phyloP scores from a whole-genome alignment of 2,113 vertebrate species.

The Bubo bubo region DNA sequence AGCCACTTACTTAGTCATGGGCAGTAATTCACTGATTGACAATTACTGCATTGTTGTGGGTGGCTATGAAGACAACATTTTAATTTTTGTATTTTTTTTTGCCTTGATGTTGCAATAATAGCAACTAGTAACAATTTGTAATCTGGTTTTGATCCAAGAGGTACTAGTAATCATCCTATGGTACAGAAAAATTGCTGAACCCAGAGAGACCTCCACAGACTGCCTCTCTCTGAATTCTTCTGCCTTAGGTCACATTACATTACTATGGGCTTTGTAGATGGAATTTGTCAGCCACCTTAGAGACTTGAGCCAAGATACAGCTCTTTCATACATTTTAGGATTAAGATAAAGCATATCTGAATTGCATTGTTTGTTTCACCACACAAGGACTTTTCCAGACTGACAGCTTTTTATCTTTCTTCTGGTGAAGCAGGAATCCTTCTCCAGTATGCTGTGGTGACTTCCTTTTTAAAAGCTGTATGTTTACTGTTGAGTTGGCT shows the following conservation, averaged over 20 bases:
- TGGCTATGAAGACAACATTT: not conserved
- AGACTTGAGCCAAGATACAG: not conserved
- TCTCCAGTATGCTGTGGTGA: not conserved
- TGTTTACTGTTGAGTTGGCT: not conserved
- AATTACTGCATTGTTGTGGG: not conserved
- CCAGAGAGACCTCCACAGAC: not conserved
- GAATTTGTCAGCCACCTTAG: not conserved
- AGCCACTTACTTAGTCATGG: not conserved
- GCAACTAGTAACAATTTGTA: not conserved
- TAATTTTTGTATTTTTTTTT: not conserved
- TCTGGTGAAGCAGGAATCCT: not conserved
- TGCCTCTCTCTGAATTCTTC: not conserved
- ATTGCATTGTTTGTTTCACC: not conserved
- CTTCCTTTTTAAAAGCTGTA: not conserved
- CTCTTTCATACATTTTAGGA: not conserved
- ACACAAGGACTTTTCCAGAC: not conserved
- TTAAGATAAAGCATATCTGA: not conserved
- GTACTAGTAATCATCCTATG: not conserved
- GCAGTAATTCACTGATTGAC: not conserved
- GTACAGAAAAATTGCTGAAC: not conserved
- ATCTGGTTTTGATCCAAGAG: not conserved
- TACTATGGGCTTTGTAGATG: not conserved
- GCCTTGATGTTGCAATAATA: not conserved
- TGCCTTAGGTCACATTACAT: not conserved
- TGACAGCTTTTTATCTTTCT: not conserved